Base-by-base conservation (phyloP, 2,888 invertebrate genomes). In the Sinopyrophorus schimmeli region DNA sequence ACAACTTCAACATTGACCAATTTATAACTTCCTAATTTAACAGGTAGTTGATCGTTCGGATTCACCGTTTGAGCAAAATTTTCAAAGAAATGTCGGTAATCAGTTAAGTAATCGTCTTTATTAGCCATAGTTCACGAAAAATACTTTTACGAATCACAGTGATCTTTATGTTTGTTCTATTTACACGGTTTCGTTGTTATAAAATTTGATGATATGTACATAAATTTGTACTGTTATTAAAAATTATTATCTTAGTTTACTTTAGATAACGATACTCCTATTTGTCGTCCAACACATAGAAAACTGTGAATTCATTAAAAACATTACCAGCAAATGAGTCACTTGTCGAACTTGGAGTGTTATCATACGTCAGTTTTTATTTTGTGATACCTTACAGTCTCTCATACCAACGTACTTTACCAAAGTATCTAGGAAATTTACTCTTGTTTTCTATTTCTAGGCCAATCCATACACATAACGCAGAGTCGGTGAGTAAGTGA, bases 21-120 rank as follows among this genome's bases (percentile, higher is more conserved):
- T 54, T 83, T 80, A 69, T 86, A 84, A 57, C 81, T 80, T 57
- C 81, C 81, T 49, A 86, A 82, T 67, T 83, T 81, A 32, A 88
- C 84, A 39, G 88, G 87, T 60, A 88, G 74, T 68, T 86, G 87
- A 71, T 88, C 87, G 59, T 82, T 79, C 1, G 83, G 83, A 62
- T 86, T 80, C 34, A 86, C 80, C 42, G 80, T 82, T 49, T 80
- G 77, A 57, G 83, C 81, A 72, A 87, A 86, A 67, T 81, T 77
- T 64, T 85, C 83, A 67, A 88, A 86, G 75, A 87, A 88, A 64
- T 80, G 77, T 55, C 84, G 79, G 68, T 86, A 87, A 28, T 77
- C 77, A 39, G 80, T 81, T 68, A 86, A 76, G 74, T 86, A 84
- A 70, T 85, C 84, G 63, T 84, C 83, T 64, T 83, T 80, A 68